Conservation (phyloP, 1,140 invertebrate genomes). For the Danaus melanippus region DNA sequence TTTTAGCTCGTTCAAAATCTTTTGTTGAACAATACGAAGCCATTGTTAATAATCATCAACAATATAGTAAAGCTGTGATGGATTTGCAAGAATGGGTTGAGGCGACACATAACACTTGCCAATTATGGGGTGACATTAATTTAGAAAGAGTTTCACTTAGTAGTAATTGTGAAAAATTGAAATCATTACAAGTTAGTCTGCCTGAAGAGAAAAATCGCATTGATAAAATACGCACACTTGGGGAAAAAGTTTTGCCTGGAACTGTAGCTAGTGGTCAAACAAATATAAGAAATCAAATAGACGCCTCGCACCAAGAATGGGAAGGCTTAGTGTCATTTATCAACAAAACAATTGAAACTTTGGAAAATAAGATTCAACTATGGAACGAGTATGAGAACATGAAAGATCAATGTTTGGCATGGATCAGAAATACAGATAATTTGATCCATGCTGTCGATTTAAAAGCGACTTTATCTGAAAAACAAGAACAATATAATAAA, state of each 20-base stretch:
- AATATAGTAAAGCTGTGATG: constrained; percentile 91
- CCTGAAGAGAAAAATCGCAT: constrained; percentile 90
- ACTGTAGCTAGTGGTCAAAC: constrained; percentile 89
- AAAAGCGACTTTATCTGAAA: constrained; percentile 86
- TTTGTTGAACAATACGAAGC: constrained; percentile 88
- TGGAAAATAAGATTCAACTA: constrained; percentile 88
- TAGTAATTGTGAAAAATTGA: constrained; percentile 92
- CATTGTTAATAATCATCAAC: constrained; percentile 93
- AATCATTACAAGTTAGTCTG: constrained; percentile 84
- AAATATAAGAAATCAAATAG: constrained; percentile 88
- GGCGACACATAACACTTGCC: constrained; percentile 87
- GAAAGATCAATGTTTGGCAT: constrained; percentile 87
- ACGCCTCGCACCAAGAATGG: constrained; percentile 92
- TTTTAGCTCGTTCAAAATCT: constrained; percentile 79
- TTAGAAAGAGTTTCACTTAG: constrained; percentile 91
- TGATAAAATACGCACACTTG: constrained; percentile 82
- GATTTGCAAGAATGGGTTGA: constrained; percentile 94
- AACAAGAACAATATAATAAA: constrained; percentile 86
- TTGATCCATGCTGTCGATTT: constrained; percentile 91
- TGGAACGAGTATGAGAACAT: constrained; percentile 94
- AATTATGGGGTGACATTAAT: constrained; percentile 89
- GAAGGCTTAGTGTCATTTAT: constrained; percentile 85
- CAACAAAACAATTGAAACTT: constrained; percentile 81
- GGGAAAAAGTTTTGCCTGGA: constrained; percentile 92
- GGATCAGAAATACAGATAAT: constrained; percentile 91